Base-by-base conservation (phyloP, 2,888 invertebrate species). In the Eupithecia pulchellata region DNA sequence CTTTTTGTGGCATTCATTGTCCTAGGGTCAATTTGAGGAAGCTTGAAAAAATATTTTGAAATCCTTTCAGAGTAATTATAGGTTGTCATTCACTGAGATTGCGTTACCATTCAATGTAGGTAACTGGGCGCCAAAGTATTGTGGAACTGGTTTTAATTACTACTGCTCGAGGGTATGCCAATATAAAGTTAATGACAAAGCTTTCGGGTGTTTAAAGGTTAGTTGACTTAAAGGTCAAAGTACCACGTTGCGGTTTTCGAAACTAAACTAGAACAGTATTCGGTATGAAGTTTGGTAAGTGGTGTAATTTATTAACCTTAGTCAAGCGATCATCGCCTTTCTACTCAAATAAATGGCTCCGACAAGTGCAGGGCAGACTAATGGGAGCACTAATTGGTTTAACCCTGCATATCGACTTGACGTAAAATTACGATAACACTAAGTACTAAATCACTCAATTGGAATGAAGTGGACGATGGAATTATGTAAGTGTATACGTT, bases 1-100 rank as follows among this genome's bases (percentile, higher is more conserved):
- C 86, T 90, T 90, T 90, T 91, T 88, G 89, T 88, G 85, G 82
- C 86, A 82, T 90, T 89, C 90, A 83, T 83, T 84, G 79, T 78
- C 87, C 25, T 17, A 13, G 63, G 89, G 87, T 84, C 81, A 86
- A 80, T 82, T 81, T 78, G 80, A 86, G 84, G 82, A 85, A 86
- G 83, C 86, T 88, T 84, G 85, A 79, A 79, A 85, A 86, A 90
- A 89, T 87, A 89, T 89, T 89, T 82, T 85, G 82, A 83, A 83
- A 80, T 73, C 72, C 72, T 75, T 77, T 73, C 76, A 77, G 47
- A 69, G 78, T 77, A 72, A 75, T 76, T 66, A 75, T 58, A 58
- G 63, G 73, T 76, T 75, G 68, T 64, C 76, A 78, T 79, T 78
- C 72, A 73, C 30, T 55, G 64, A 71, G 71, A 74, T 76, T 78